Evolutionary conservation across 2,113 vertebrate species (phyloP).

Genomic region (Scartelaos histophorus): DNA sequence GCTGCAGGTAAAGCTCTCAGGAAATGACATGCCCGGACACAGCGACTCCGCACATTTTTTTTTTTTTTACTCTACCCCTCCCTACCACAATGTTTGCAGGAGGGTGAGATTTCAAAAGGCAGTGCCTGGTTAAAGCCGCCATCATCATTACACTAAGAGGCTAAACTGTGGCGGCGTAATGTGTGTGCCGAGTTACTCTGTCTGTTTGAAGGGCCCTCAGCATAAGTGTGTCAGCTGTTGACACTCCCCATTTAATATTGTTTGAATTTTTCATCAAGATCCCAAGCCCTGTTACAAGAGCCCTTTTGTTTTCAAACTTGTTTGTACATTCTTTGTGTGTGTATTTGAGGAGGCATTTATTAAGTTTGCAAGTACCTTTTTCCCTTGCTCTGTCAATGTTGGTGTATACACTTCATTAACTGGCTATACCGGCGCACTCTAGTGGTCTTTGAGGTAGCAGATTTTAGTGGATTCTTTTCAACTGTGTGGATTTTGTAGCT

Average conservation of each 20-base stretch:
- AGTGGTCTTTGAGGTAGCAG: slow-evolving; percentile 14
- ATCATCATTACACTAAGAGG: slow-evolving; percentile 79
- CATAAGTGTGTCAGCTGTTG: slow-evolving; percentile 89
- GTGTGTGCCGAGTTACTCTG: slow-evolving; percentile 90
- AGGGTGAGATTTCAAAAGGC: slow-evolving; percentile 72
- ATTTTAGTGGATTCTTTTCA: background rate
- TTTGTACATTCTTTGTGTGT: slow-evolving; percentile 81
- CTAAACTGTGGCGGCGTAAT: slow-evolving; percentile 79
- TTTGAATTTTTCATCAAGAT: slow-evolving; percentile 93
- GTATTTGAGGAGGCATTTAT: slow-evolving; percentile 57
- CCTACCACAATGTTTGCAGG: slow-evolving; percentile 56
- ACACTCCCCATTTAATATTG: slow-evolving; percentile 93
- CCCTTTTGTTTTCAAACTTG: slow-evolving; percentile 73
- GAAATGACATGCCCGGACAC: slow-evolving; percentile 67
- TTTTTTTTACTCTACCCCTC: slow-evolving; percentile 2
- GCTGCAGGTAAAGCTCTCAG: slow-evolving; percentile 55
- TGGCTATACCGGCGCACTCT: slow-evolving; percentile 32
- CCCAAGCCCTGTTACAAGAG: slow-evolving; percentile 76
- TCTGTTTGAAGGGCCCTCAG: slow-evolving; percentile 94
- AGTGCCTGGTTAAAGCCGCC: slow-evolving; percentile 78
- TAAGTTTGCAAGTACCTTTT: slow-evolving; percentile 36
- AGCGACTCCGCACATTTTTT: slow-evolving; percentile 33
- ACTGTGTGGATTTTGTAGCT: background rate
- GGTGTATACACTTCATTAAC: slow-evolving; percentile 5
- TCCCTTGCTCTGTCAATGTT: slow-evolving; percentile 17